Evolutionary conservation across 2,888 invertebrate genomes (phyloP), one percentile per base, ranked within the genome.

Genomic region (Bruchidius siliquastri): DNA sequence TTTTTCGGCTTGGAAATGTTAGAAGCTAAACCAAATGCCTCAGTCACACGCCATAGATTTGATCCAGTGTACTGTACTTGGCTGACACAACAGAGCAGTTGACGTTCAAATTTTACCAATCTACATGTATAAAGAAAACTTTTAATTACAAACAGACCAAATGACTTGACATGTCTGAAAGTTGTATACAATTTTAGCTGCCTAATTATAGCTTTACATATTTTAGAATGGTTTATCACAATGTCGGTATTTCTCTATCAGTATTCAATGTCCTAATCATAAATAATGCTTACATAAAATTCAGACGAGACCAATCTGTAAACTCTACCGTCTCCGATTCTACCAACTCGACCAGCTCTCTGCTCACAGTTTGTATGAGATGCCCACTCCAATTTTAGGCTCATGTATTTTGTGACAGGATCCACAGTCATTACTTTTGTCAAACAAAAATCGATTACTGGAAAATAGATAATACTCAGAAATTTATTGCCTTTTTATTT

Each of bases 381-480:
- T 0, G 97, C 96, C 98, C 98, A 98, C 74, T 90, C 88, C 77
- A 97, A 83, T 80, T 92, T 91, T 69, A 98, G 89, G 70, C 92
- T 90, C 21, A 93, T 91, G 84, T 92, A 95, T 88, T 95, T 95
- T 0, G 96, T 94, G 0, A 88, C 87, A 0, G 90, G 87, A 84
- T 98, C 95, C 71, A 92, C 91, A 4, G 93, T 88, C 80, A 96
- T 86, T 66, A 91, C 90, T 88, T 97, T 98, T 75, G 95, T 95
- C 75, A 98, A 88, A 86, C 98, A 98, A 86, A 96, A 98, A 87
- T 99, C 98, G 81, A 98, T 93, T 71, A 99, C 97, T 94, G 84
- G 69, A 86, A 85, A 74, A 80, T 68, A 72, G 67, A 49, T 4
- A 26, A 8, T 30, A 3, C 30, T 30, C 30, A 30, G 8, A 30